Conservation (phyloP, 2,888 invertebrate genomes). For the Archips xylosteana region DNA sequence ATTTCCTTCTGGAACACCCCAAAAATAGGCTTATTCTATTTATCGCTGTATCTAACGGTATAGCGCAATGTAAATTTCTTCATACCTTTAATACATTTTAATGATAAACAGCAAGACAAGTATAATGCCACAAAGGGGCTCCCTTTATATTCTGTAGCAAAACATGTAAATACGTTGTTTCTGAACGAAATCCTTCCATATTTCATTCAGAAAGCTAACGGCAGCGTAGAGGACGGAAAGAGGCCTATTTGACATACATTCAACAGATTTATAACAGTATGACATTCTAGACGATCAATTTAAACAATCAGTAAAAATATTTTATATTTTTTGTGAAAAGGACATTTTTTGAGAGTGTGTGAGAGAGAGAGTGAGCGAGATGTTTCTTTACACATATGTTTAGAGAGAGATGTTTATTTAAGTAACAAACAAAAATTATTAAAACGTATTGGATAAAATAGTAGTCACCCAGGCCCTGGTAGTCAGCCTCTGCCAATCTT, state of each 20-base stretch:
- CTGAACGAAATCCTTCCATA: constrained; percentile 32
- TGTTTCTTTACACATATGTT: no score
- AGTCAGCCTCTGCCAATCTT: no score
- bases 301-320: neutral
- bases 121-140: neutral
- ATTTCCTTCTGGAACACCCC: no score
- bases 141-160: neutral
- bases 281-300: neutral
- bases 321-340: no score
- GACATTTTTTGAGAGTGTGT: no score
- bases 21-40: neutral
- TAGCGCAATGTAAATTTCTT: neutral
- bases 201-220: constrained; percentile 31
- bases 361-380: no score
- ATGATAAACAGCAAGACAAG: neutral
- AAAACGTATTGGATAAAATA: no score
- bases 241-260: constrained; percentile 21
- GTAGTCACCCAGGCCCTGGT: no score
- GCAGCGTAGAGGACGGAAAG: constrained; percentile 12
- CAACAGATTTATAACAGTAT: neutral
- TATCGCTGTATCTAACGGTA: neutral
- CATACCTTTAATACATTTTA: neutral
- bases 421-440: no score
- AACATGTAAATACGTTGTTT: constrained; percentile 22
- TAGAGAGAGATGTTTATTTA: no score